Percentiles rank a stretch among this genome's conserved stretches.
phyloP scores from a whole-genome alignment of 2,113 vertebrate species.

The Neofelis nebulosa region DNA sequence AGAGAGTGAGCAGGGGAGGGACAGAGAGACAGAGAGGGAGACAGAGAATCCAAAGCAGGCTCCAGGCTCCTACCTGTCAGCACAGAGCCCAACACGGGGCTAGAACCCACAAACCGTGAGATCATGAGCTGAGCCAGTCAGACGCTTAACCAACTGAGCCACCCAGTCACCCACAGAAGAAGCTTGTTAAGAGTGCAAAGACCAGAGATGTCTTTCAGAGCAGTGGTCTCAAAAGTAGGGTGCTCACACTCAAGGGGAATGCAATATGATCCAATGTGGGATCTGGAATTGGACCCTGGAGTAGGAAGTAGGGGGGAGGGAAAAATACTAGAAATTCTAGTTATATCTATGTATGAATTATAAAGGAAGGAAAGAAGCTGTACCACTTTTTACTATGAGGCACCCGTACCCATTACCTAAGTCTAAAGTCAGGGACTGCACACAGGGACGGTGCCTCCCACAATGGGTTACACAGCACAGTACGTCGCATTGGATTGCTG shows the following conservation, averaged over 20 bases:
- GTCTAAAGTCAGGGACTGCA: neutral
- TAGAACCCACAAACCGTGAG: too few relatives aligned
- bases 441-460: neutral
- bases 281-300: neutral
- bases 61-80: too few relatives aligned
- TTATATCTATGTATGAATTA: neutral
- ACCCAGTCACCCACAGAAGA: neutral
- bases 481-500: neutral
- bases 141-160: too few relatives aligned
- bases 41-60: too few relatives aligned
- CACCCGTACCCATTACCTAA: neutral
- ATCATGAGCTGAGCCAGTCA: too few relatives aligned
- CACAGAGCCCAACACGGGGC: too few relatives aligned
- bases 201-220: neutral
- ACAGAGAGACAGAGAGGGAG: too few relatives aligned
- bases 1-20: too few relatives aligned
- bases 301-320: neutral
- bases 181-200: neutral
- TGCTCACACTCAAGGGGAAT: neutral
- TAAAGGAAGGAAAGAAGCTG: neutral
- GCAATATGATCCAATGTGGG: neutral
- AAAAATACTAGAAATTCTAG: conserved; percentile 8
- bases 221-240: neutral
- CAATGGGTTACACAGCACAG: neutral
- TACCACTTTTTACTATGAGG: neutral